Evolutionary conservation across 2,888 invertebrate genomes (phyloP), one percentile per base, ranked within the genome.

Genomic region (Erebia ligea): DNA sequence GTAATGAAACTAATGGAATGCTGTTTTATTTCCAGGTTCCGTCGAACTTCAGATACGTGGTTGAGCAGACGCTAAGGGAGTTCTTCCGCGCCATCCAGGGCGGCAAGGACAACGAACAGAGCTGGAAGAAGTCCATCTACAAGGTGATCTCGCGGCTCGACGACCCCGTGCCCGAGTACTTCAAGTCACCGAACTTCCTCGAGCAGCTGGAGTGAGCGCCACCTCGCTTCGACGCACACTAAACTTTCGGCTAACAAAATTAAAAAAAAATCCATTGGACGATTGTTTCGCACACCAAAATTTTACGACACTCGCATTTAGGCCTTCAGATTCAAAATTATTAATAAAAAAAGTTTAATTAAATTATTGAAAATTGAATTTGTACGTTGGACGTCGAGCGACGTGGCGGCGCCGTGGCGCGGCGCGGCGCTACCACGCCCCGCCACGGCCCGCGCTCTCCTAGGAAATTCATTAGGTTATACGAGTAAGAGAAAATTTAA

Each of bases 61-160:
- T 99, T 76, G 99, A 99, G 91, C 98, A 98, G 92, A 99, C 99
- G 73, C 95, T 99, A 77, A 96, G 98, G 79, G 99, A 99, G 94
- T 99, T 99, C 95, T 99, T 98, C 97, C 98, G 98, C 93, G 98
- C 99, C 80, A 98, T 99, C 87, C 97, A 98, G 89, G 96, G 97
- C 84, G 98, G 98, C 79, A 98, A 99, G 92, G 99, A 99, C 94
- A 95, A 96, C 73, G 99, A 99, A 89, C 99, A 99, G 91, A 99
- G 99, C 86, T 99, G 99, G 99, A 99, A 99, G 95, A 99, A 99
- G 93, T 97, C 99, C 84, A 99, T 99, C 94, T 99, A 99, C 95
- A 99, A 99, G 94, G 97, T 99, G 85, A 99, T 99, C 93, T 99
- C 99, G 84, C 96, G 99, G 89, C 95, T 99, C 94, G 99, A 99